These are phyloP conservation scores for Lycia hirtaria DNA, from an alignment of 2,888 invertebrate genomes.

Conservation along the genomic window DNA sequence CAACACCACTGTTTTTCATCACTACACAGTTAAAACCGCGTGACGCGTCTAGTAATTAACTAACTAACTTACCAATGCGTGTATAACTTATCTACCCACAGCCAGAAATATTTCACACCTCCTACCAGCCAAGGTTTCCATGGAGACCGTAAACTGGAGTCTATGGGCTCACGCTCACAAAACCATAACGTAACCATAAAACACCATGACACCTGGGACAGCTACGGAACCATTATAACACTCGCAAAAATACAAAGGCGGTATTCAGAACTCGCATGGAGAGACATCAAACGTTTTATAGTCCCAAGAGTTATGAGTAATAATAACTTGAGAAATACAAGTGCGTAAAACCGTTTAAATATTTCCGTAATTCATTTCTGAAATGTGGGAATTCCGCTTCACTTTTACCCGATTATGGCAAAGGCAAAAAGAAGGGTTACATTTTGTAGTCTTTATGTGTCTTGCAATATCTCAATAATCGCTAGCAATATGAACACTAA, in stretches of 20 bases:
- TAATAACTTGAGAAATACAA: neutral
- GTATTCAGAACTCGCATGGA: conserved; percentile 5
- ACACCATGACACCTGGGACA: conserved; percentile 12
- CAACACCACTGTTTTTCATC: no score
- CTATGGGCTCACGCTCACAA: conserved; percentile 9
- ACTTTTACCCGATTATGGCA: no score
- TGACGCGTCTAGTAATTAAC: no score
- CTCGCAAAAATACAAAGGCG: conserved; percentile 8
- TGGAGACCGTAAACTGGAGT: conserved; percentile 1
- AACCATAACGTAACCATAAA: conserved; percentile 15
- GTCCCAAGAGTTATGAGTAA: neutral
- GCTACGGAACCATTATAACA: conserved; percentile 10
- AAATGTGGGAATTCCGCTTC: neutral
- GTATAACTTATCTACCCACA: conserved; percentile 2
- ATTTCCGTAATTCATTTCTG: neutral
- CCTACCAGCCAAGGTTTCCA: conserved; percentile 1
- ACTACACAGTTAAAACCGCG: no score
- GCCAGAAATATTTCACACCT: conserved; percentile 4
- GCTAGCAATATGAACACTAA: no score
- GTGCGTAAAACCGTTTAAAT: neutral
- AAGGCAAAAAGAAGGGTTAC: no score
- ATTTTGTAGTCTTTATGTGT: no score
- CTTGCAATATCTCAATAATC: no score
- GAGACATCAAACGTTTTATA: neutral
- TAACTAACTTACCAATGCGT: no score